Percentiles rank a stretch among this genome's conserved stretches.
These are phyloP conservation scores for Cataglyphis livida DNA, from an alignment of 2,888 invertebrate genomes.

Conservation along the genomic window DNA sequence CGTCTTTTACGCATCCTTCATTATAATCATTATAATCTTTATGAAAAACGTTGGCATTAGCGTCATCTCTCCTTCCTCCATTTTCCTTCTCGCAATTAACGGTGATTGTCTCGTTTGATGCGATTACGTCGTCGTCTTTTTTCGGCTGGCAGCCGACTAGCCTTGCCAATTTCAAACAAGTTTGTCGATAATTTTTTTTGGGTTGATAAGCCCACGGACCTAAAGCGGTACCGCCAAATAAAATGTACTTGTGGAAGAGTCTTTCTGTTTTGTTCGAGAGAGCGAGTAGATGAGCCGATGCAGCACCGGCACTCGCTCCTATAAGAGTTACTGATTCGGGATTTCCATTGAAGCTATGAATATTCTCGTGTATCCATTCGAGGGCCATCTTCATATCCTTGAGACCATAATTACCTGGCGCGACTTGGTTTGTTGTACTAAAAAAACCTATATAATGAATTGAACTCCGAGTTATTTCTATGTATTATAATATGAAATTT, in stretches of 20 bases:
- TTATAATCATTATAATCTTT: constrained; percentile 3
- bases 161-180: constrained; percentile 72
- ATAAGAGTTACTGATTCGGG: constrained; percentile 77
- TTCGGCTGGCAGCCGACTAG: constrained; percentile 66
- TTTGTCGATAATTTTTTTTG: constrained; percentile 59
- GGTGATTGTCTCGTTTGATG: constrained; percentile 33
- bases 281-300: constrained; percentile 73
- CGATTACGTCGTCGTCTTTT: not conserved
- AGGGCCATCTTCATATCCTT: constrained; percentile 80
- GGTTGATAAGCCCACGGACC: constrained; percentile 68
- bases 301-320: constrained; percentile 79
- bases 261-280: constrained; percentile 78
- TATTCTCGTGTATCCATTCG: constrained; percentile 80
- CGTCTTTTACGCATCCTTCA: constrained; percentile 25
- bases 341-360: constrained; percentile 79
- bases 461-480: not conserved
- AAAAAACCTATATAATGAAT: constrained; percentile 77
- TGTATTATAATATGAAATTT: not conserved
- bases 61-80: not conserved
- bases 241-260: constrained; percentile 79
- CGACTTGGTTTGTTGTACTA: constrained; percentile 76
- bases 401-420: constrained; percentile 82
- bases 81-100: not conserved
- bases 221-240: constrained; percentile 76
- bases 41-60: not conserved